Evolutionary conservation across 2,797 vertebrate species (phyloP).

Genomic region (Synanceia verrucosa): DNA sequence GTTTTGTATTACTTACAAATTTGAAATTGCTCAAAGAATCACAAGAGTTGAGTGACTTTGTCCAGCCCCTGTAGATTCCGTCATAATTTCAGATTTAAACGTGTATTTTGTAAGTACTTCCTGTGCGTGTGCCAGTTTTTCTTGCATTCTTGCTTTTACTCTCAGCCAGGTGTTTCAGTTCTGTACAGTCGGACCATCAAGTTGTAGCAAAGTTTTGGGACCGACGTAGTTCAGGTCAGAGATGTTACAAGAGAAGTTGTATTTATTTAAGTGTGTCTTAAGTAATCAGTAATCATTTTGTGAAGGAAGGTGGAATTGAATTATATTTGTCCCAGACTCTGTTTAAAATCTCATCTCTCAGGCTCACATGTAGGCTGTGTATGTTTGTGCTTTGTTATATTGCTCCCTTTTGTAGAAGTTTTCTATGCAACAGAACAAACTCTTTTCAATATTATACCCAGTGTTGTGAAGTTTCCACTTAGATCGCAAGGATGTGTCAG

Average conservation of each 20-base stretch:
- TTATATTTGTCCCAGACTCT: conserved; percentile 52
- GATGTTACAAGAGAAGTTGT: conserved; percentile 38
- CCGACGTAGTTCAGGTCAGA: conserved; percentile 53
- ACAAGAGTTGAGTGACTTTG: conserved; percentile 9
- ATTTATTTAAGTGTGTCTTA: conserved; percentile 63
- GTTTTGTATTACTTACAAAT: conserved; percentile 46
- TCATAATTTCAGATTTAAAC: conserved; percentile 31
- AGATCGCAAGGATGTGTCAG: conserved; percentile 28
- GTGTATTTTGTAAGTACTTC: conserved; percentile 28
- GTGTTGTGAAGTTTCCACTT: conserved; percentile 59
- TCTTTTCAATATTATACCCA: conserved; percentile 54
- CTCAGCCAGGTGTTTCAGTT: conserved; percentile 40
- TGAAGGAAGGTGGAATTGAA: conserved; percentile 33
- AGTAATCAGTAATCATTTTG: conserved; percentile 30
- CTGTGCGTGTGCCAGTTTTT: conserved; percentile 3
- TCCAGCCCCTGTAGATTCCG: conserved; percentile 3
- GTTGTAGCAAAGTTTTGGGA: conserved; percentile 49
- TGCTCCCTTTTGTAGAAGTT: conserved; percentile 75
- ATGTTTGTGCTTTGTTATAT: conserved; percentile 72
- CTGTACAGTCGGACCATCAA: conserved; percentile 47
- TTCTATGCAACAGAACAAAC: conserved; percentile 84
- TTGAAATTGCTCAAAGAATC: conserved; percentile 38
- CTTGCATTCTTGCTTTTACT: conserved; percentile 7
- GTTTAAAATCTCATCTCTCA: conserved; percentile 74
- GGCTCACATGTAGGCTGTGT: conserved; percentile 71